Evolutionary conservation across 2,113 vertebrate species (phyloP), one percentile per base, ranked within the genome.

Genomic region (Chionomys nivalis): DNA sequence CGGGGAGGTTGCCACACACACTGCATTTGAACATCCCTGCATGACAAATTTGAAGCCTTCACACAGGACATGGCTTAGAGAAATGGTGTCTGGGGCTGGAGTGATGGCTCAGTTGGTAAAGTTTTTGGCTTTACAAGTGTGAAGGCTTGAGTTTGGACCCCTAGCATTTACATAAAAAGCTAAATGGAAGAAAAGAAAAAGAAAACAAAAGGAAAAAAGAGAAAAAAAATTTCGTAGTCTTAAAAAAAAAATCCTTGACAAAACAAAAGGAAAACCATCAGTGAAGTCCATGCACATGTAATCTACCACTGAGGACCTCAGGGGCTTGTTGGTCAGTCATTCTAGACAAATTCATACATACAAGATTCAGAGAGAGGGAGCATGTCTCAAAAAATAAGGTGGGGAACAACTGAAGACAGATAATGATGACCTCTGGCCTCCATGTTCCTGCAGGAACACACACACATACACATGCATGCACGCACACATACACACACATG

Each of bases 1-100:
- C 21, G 42, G 5, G 52, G 26, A 1, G n/a, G 47, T 14, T 19
- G 63, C 24, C 31, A 36, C 0, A 1, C 4, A 4, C 3, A 58
- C 66, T 13, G 10, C 24, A 21, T 21, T 31, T 12, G 66, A 82
- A 65, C 3, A 11, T 13, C 39, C 4, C 44, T 7, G 3, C 0
- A 5, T 2, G 3, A 3, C 39, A 47, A 2, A 47, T 73, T 4
- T 2, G 24, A 75, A 7, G 23, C 14, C n/a, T 76, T 81, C 77
- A 61, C 58, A 44, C 21, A 72, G 44, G 21, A 0, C 31, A 3
- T 8, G 42, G 4, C 44, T 86, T 63, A 65, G 78, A 42, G 42
- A 55, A 72, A 72, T 8, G 6, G 44, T 17, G 2, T n/a, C 31
- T 21, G 11, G 19, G 65, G 2, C 26, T 66, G 17, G 83, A 21